Base-by-base conservation (phyloP, 2,888 invertebrate species). In the Gastrophysa polygoni region DNA sequence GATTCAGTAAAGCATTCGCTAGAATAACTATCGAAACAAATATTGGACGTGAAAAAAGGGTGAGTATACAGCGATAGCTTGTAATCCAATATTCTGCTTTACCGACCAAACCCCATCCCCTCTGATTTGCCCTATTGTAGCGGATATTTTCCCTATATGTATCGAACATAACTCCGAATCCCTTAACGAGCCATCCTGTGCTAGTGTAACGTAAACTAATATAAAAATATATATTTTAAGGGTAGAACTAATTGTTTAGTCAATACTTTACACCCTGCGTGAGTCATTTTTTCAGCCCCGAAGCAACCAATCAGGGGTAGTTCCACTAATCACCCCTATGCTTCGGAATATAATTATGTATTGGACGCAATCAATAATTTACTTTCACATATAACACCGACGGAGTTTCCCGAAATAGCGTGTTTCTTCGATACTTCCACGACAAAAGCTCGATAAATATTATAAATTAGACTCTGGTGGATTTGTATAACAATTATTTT, bases 191-290 rank as follows among this genome's bases (percentile, higher is more conserved):
- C 60, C 69, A 69, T 69, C 68, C 68, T 52, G 54, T 38, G 64
- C 63, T 67, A 69, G 67, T 68, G 59, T 66, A 70, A 71, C 70
- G 64, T 70, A 68, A 69, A 75, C 74, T 73, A 75, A 78, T 76
- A 78, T 76, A 79, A 78, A 78, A 78, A 78, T 78, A 80, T n/a
- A n/a, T 77, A 78, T 77, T 78, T 80, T 81, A 78, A 80, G 80
- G 79, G 80, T 77, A 79, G 78, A 75, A 78, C 81, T 82, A 82
- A 82, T 82, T 82, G 82, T 82, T 82, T 82, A 81, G 81, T 82
- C 82, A 81, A 82, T 82, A 82, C 82, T 81, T 82, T 82, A 81
- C 81, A 82, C 82, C 81, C 81, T 80, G 81, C 81, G 81, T 82
- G 82, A 82, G 81, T 82, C 82, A 82, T 80, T 82, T 82, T 38